Evolutionary conservation across 2,113 vertebrate species (phyloP).

Genomic region (Chroicocephalus ridibundus): DNA sequence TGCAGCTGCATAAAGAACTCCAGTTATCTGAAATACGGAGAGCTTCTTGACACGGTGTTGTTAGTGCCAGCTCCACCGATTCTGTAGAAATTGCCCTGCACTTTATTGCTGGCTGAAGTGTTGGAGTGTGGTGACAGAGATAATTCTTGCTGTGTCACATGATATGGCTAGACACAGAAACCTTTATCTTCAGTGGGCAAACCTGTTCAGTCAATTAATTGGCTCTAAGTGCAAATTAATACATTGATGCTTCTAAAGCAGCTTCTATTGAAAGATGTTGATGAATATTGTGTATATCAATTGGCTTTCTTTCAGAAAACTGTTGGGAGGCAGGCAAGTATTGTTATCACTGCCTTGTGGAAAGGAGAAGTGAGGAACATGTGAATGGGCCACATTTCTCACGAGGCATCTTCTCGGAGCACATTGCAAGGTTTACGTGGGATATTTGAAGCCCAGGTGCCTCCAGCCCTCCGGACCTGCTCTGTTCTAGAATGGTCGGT

Average conservation of each 20-base stretch:
- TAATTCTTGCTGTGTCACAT: background rate
- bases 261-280: background rate
- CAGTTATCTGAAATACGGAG: background rate
- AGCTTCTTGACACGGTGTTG: rapidly evolving
- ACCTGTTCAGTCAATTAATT: background rate
- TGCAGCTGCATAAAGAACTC: background rate
- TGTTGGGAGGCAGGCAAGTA: background rate
- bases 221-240: background rate
- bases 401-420: background rate
- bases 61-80: background rate
- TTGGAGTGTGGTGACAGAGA: background rate
- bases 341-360: background rate
- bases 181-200: background rate
- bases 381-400: background rate
- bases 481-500: background rate
- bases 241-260: background rate
- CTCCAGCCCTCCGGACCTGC: background rate
- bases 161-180: background rate
- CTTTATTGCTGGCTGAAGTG: background rate
- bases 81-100: background rate
- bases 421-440: background rate
- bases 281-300: background rate
- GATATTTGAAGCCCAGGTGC: background rate
- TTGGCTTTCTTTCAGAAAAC: background rate
- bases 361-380: background rate